Base-by-base conservation (phyloP, 1,140 invertebrate species). In the Brachionus rotundiformis region DNA sequence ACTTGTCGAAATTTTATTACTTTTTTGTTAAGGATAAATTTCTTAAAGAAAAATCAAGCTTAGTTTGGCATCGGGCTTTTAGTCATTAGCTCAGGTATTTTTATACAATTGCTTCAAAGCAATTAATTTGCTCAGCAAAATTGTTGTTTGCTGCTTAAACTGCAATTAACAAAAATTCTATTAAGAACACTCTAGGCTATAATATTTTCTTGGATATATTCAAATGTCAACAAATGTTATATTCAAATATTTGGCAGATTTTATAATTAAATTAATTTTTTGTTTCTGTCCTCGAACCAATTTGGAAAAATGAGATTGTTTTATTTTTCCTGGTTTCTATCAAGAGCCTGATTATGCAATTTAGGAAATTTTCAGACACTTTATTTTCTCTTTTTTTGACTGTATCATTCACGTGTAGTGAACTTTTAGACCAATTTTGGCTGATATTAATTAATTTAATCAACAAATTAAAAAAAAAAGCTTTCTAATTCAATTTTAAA, bases 41-140 rank as follows among this genome's bases (percentile, higher is more conserved):
- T 54, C 47, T 54, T 54, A 54, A 19, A 54, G 47, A 54, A 54
- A 54, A 54, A 54, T 54, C 8, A 39, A 19, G n/a, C 23, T 54
- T 1, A 54, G 47, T 54, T 54, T 54, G 47, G 47, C 47, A 54
- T 54, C 5, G 47, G 47, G 47, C 47, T 54, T 54, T 54, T 54
- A 54, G 47, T 54, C 47, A 54, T 54, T 54, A 54, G 47, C 47
- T 54, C 47, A 54, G 47, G 47, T 54, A 54, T 54, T 54, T 54
- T 54, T 54, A 54, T 54, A 54, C 47, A 54, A 54, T 54, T 54
- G 47, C 47, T 54, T 54, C 7, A 19, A 54, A 54, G 47, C 47
- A 54, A 54, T 54, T 54, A 54, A 54, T 54, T 54, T 54, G 16
- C 47, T 54, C 1, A 49, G 19, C 47, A 19, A 54, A 54, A 19